Evolutionary conservation across 2,113 vertebrate genomes (phyloP).

Genomic region (Cyprinus carpio): DNA sequence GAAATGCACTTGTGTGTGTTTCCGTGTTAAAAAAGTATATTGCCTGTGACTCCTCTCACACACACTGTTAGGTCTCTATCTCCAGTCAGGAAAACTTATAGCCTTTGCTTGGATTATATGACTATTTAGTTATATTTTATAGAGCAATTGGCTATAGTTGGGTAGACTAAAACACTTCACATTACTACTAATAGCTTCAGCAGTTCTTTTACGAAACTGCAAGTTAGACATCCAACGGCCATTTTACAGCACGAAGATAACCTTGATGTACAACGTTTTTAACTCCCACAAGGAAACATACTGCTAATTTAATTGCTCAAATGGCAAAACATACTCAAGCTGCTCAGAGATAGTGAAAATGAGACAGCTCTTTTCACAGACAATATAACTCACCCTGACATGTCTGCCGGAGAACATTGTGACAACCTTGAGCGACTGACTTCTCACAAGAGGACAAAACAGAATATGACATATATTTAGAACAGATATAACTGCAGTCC

Average conservation of each 20-base stretch:
- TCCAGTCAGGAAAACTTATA: too few species aligned
- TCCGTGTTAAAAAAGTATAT: too few species aligned
- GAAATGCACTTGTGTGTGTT: too few species aligned
- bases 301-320: conserved; percentile 40
- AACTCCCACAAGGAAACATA: neutral
- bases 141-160: conserved; percentile 1
- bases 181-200: neutral
- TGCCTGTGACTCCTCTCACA: too few species aligned
- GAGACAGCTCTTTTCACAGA: neutral
- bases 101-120: too few species aligned
- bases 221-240: neutral
- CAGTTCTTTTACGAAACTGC: neutral
- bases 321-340: neutral
- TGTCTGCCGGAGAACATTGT: neutral
- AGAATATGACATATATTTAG: too few species aligned
- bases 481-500: too few species aligned
- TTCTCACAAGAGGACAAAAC: neutral
- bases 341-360: neutral
- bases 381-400: neutral
- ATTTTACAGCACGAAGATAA: neutral
- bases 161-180: neutral
- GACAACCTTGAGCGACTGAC: neutral
- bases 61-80: too few species aligned
- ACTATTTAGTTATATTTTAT: too few species aligned
- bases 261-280: conserved; percentile 2